Conservation (phyloP, 2,888 invertebrate species). For the Tetrapedia diversipes region DNA sequence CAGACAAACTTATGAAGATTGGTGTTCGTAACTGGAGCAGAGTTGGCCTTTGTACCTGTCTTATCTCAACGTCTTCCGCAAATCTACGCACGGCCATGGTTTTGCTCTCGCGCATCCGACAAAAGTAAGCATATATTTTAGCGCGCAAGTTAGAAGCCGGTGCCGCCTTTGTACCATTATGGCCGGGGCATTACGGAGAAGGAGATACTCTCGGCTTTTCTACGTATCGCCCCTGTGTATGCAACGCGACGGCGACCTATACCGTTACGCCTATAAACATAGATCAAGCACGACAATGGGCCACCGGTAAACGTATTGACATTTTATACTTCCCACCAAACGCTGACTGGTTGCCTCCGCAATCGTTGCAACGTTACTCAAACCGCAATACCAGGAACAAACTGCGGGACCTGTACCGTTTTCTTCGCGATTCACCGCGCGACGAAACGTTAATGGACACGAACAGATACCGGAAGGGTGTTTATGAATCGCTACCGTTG, state of each 20-base stretch:
- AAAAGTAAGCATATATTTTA: slow-evolving; percentile 25
- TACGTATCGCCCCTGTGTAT: slow-evolving; percentile 35
- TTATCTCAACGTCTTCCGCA: slow-evolving; percentile 17
- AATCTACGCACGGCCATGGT: slow-evolving; percentile 20
- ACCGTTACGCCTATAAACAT: slow-evolving; percentile 74
- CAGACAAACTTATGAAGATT: slow-evolving; percentile 14
- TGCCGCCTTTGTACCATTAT: slow-evolving; percentile 65
- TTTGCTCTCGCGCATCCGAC: slow-evolving; percentile 4
- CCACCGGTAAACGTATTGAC: slow-evolving; percentile 78
- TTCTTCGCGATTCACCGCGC: slow-evolving; percentile 66
- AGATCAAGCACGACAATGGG: slow-evolving; percentile 77
- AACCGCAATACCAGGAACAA: slow-evolving; percentile 73
- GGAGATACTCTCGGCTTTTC: slow-evolving; percentile 60
- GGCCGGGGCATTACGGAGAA: slow-evolving; percentile 65
- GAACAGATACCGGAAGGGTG: slow-evolving; percentile 62
- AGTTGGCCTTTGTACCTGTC: slow-evolving; percentile 21
- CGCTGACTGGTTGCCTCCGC: slow-evolving; percentile 60
- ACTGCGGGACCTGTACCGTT: slow-evolving; percentile 67
- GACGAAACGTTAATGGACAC: slow-evolving; percentile 73
- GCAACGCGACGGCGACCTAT: slow-evolving; percentile 50
- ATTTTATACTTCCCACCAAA: slow-evolving; percentile 73
- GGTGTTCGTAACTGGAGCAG: not conserved
- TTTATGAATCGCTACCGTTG: slow-evolving; percentile 54
- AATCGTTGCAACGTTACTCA: slow-evolving; percentile 70
- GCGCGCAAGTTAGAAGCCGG: slow-evolving; percentile 42